Evolutionary conservation across 2,888 invertebrate genomes (phyloP).

Genomic region (Microdon myrmicae): DNA sequence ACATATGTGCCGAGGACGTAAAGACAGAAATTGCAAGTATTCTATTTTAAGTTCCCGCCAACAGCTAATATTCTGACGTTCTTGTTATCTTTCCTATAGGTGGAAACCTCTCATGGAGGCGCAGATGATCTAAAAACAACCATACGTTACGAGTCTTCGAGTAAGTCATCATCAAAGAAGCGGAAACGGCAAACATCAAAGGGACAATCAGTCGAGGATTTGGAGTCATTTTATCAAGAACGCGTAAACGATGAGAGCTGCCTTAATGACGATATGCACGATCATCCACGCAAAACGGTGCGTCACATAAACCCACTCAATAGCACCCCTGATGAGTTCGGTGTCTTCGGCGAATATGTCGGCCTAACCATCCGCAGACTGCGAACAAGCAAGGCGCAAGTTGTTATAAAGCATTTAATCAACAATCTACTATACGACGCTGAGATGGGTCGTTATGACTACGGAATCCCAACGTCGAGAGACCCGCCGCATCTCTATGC

Average conservation of each 20-base stretch:
- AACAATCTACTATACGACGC: slow-evolving; percentile 64
- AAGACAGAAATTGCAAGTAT: slow-evolving; percentile 65
- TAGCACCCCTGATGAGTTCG: slow-evolving; percentile 59
- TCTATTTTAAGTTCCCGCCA: background rate
- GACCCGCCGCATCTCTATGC: slow-evolving; percentile 65
- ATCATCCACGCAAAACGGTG: slow-evolving; percentile 7
- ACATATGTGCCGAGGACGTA: slow-evolving; percentile 64
- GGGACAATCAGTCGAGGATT: background rate
- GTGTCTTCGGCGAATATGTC: slow-evolving; percentile 64
- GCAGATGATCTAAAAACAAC: slow-evolving; percentile 13
- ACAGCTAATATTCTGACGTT: background rate
- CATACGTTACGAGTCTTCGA: background rate
- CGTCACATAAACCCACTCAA: slow-evolving; percentile 11
- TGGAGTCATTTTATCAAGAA: slow-evolving; percentile 5
- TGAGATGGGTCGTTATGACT: slow-evolving; percentile 63
- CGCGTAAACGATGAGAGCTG: slow-evolving; percentile 28
- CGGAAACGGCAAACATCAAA: slow-evolving; percentile 18
- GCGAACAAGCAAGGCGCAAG: slow-evolving; percentile 63
- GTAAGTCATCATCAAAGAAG: slow-evolving; percentile 4
- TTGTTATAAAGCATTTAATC: slow-evolving; percentile 64
- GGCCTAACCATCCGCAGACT: slow-evolving; percentile 64
- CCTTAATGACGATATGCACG: slow-evolving; percentile 25
- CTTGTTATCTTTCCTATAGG: slow-evolving; percentile 12
- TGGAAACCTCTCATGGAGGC: slow-evolving; percentile 30
- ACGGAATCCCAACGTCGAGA: slow-evolving; percentile 62